A percentile compares a stretch with the other conserved stretches of the same genome.
Conservation (phyloP, 2,797 vertebrate genomes). For the Notolabrus celidotus region DNA sequence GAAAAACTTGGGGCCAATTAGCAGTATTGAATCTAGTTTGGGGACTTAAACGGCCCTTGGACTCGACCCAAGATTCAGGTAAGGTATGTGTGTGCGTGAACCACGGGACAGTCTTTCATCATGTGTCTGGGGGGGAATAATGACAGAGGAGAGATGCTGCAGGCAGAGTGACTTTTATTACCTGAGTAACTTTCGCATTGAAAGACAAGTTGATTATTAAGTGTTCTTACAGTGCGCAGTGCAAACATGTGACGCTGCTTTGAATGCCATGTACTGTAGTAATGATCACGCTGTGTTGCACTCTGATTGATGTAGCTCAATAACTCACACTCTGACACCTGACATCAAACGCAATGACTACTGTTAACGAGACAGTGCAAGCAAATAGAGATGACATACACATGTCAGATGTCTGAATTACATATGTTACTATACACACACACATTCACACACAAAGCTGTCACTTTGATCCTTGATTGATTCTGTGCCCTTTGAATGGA, state of each 20-base stretch:
- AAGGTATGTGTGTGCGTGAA: not conserved
- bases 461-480: conserved; percentile 63
- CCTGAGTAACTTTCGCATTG: not conserved
- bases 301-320: not conserved
- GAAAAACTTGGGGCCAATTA: not conserved
- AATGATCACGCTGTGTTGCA: not conserved
- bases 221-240: too few species aligned
- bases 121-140: not conserved
- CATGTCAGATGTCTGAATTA: not conserved
- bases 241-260: not conserved
- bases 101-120: not conserved
- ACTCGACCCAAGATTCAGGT: not conserved
- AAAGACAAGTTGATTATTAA: not conserved
- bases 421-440: not conserved
- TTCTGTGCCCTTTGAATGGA: conserved; percentile 66
- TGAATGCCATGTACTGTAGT: not conserved
- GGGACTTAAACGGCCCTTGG: not conserved
- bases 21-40: not conserved
- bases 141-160: not conserved
- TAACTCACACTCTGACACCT: not conserved
- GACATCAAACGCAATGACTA: not conserved
- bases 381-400: not conserved
- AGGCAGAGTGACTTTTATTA: not conserved
- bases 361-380: conserved; percentile 2
- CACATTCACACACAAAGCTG: conserved; percentile 20